phyloP scores from a whole-genome alignment of 2,113 vertebrate species.

The Brachypteracias leptosomus region DNA sequence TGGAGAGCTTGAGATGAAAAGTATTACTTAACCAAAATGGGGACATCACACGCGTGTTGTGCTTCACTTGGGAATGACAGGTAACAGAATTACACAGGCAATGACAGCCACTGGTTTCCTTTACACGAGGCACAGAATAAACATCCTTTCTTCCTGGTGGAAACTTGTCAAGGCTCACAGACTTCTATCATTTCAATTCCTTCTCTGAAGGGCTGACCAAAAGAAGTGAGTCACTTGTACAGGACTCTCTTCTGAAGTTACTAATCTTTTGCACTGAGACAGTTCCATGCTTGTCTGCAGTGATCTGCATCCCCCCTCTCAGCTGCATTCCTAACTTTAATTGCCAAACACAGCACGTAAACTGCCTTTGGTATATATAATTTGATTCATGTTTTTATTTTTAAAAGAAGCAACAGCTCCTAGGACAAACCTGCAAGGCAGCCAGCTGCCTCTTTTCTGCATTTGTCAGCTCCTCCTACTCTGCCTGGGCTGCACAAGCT shows the following conservation, averaged over 20 bases:
- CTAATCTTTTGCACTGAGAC: constrained; percentile 11
- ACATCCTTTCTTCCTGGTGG: background rate
- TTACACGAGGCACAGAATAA: background rate
- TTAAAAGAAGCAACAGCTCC: background rate
- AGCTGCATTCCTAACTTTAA: constrained; percentile 4
- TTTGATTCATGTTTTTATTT: background rate
- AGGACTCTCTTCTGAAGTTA: background rate
- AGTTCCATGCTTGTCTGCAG: background rate
- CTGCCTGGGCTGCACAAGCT: background rate
- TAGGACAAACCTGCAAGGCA: background rate
- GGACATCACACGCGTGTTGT: rapidly evolving
- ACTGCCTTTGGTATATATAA: background rate
- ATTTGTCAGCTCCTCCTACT: background rate
- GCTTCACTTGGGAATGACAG: background rate
- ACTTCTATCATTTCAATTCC: background rate
- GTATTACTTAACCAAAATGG: rapidly evolving
- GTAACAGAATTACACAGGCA: background rate
- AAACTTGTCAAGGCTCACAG: background rate
- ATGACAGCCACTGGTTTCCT: background rate
- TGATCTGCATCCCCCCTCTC: background rate
- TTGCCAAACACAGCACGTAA: background rate
- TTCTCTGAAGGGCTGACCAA: background rate
- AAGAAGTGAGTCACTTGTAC: background rate
- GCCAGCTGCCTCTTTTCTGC: background rate
- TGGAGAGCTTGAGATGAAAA: background rate